Percentiles rank a stretch among this genome's conserved stretches.
Conservation (phyloP, 1,140 invertebrate genomes). For the Paraescarpia echinospica region DNA sequence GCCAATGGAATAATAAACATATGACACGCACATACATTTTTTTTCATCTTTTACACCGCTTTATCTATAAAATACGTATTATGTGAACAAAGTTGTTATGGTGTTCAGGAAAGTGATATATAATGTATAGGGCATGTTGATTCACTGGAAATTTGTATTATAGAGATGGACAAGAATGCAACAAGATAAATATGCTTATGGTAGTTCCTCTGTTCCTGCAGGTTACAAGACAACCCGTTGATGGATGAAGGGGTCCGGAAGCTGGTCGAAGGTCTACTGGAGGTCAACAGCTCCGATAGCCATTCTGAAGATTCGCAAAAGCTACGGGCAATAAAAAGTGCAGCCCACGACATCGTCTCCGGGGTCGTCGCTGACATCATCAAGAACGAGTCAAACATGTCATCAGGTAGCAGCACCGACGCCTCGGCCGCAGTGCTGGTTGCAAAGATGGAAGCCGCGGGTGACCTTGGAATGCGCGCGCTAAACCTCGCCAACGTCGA, state of each 20-base stretch:
- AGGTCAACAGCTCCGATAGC: not conserved
- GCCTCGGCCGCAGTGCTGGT: not conserved
- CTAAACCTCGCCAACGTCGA: constrained; percentile 22
- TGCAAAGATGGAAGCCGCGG: not conserved
- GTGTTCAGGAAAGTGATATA: no score
- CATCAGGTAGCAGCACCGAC: not conserved
- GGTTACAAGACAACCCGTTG: constrained; percentile 27
- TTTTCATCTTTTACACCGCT: no score
- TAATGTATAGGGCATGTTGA: no score
- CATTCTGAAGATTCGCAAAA: constrained; percentile 2
- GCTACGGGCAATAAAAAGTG: not conserved
- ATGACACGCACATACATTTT: no score
- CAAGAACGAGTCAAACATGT: not conserved
- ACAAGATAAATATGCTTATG: not conserved
- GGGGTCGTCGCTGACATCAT: constrained; percentile 20
- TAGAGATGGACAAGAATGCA: no score
- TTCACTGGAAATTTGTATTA: no score
- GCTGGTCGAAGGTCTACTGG: constrained; percentile 9
- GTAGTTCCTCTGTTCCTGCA: constrained; percentile 14
- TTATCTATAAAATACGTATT: no score
- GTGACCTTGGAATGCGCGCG: constrained; percentile 9
- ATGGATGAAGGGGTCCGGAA: constrained; percentile 18
- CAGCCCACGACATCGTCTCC: constrained; percentile 16
- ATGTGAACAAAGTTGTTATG: no score
- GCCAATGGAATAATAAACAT: no score